These are phyloP conservation scores for Megamerina dolium DNA, from an alignment of 2,888 invertebrate genomes.

Conservation along the genomic window DNA sequence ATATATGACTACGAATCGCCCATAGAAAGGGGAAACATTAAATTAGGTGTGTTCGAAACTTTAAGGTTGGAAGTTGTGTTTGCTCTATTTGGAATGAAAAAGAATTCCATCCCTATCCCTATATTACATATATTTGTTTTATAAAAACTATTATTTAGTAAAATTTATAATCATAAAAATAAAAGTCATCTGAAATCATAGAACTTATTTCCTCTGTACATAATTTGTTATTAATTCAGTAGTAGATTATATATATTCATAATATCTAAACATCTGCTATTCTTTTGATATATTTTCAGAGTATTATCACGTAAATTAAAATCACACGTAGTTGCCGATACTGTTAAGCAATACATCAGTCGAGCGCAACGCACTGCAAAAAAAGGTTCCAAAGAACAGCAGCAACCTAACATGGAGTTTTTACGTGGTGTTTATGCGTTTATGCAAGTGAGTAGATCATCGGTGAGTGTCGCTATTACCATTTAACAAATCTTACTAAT, in stretches of 20 bases:
- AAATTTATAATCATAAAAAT: background rate
- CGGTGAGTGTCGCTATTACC: conserved; percentile 50
- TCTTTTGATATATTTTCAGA: conserved; percentile 31
- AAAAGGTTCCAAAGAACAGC: conserved; percentile 43
- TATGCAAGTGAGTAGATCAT: conserved; percentile 53
- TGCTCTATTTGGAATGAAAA: too few species aligned
- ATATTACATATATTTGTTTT: too few species aligned
- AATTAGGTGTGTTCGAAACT: too few species aligned
- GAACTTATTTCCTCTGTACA: too few species aligned
- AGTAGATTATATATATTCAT: too few species aligned
- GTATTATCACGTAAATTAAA: conserved; percentile 49
- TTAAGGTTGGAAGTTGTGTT: too few species aligned
- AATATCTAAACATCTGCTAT: too few species aligned
- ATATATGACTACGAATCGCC: too few species aligned
- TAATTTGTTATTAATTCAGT: too few species aligned
- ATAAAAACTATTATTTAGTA: background rate
- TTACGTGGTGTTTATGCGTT: conserved; percentile 52
- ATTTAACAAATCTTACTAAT: conserved; percentile 49
- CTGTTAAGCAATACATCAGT: conserved; percentile 49
- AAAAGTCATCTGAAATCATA: too few species aligned
- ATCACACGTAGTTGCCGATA: conserved; percentile 49
- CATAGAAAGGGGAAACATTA: too few species aligned
- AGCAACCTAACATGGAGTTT: conserved; percentile 52
- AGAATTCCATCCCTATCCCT: too few species aligned
- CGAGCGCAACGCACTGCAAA: conserved; percentile 46